These are phyloP conservation scores for Enhydra lutris DNA, from an alignment of 2,113 vertebrate species.

Conservation along the genomic window DNA sequence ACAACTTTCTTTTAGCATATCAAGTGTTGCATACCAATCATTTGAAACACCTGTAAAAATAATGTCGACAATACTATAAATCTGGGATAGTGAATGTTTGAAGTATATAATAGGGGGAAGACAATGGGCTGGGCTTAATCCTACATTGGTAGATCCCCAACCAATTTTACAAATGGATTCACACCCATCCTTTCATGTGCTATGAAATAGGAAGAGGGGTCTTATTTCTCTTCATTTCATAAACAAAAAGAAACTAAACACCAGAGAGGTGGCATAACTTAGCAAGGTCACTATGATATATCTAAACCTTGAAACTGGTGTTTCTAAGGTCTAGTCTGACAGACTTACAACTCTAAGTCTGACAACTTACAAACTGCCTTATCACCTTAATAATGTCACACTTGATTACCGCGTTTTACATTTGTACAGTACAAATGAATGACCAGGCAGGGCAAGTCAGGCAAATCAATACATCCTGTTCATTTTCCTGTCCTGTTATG, in stretches of 20 bases:
- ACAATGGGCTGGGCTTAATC: neutral
- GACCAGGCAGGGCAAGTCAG: neutral
- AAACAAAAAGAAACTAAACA: neutral
- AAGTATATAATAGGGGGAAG: neutral
- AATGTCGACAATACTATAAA: constrained; percentile 47
- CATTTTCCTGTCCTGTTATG: neutral
- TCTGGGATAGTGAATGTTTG: neutral
- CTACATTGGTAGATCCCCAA: neutral
- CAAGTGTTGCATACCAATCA: constrained; percentile 91
- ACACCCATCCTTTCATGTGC: neutral
- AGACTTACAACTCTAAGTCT: neutral
- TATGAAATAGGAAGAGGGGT: constrained; percentile 7
- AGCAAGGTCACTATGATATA: neutral
- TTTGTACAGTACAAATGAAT: constrained; percentile 17
- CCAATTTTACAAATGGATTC: constrained; percentile 19
- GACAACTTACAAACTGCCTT: neutral
- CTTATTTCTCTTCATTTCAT: neutral
- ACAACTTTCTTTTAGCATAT: constrained; percentile 92
- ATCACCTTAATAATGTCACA: neutral
- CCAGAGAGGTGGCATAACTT: neutral
- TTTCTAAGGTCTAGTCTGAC: neutral
- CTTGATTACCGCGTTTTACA: neutral
- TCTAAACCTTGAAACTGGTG: neutral
- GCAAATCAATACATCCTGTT: neutral
- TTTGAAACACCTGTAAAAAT: constrained; percentile 73